Evolutionary conservation across 2,797 vertebrate genomes (phyloP).

Genomic region (Eupleurogrammus muticus): DNA sequence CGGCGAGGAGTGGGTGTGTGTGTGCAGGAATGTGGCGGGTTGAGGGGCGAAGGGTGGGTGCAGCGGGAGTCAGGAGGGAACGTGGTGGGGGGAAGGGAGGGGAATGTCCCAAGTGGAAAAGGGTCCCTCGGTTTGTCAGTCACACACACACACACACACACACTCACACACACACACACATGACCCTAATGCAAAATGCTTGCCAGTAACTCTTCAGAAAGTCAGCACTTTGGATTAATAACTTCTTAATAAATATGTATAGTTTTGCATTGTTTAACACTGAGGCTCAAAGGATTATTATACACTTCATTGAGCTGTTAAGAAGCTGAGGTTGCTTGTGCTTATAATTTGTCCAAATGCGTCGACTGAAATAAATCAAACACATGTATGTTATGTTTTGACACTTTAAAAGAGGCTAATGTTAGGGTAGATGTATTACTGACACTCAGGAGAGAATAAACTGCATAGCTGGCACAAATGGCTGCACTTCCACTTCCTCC

Average conservation of each 20-base stretch:
- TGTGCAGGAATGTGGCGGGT: conserved; percentile 77
- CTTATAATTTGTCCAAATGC: not conserved
- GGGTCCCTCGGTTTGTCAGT: conserved; percentile 65
- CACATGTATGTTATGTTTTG: not conserved
- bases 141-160: conserved; percentile 38
- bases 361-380: not conserved
- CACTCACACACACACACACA: conserved; percentile 46
- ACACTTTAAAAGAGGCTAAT: not conserved
- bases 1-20: conserved; percentile 68
- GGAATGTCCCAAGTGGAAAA: conserved; percentile 68
- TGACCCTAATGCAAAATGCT: conserved; percentile 50
- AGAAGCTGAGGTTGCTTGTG: not conserved
- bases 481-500: conserved; percentile 70
- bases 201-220: conserved; percentile 56
- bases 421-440: conserved; percentile 13
- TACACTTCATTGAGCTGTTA: conserved; percentile 7
- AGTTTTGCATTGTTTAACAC: conserved; percentile 17
- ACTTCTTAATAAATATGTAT: conserved; percentile 30
- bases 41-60: conserved; percentile 69
- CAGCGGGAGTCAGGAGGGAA: conserved; percentile 72
- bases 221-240: conserved; percentile 30
- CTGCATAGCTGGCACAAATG: conserved; percentile 58
- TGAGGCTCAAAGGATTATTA: not conserved
- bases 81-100: conserved; percentile 74
- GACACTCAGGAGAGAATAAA: conserved; percentile 38